Evolutionary conservation across 2,113 vertebrate species (phyloP), one percentile per base, ranked within the genome.

Genomic region (Hypomesus transpacificus): DNA sequence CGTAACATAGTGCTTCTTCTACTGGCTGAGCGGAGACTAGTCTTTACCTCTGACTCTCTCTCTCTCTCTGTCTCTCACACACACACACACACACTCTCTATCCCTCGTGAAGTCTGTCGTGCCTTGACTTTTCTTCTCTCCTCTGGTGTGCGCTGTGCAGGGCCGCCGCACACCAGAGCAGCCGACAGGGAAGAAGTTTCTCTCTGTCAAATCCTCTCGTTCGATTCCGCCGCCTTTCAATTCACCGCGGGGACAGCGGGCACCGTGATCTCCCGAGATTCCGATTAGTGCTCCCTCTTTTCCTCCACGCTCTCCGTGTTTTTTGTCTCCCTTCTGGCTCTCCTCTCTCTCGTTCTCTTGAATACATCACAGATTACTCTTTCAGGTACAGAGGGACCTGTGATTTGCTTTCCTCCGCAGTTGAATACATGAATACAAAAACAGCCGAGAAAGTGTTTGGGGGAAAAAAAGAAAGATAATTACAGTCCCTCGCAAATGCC

Each of bases 1-100:
- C 62, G 71, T 88, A 89, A 91, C 76, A 77, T 77, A 84, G 66
- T 72, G 73, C 79, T 85, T 85, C 82, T 82, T 63, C 20, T 14
- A 13, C 20, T 59, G 57, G 20, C 20, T 59, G 57, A 59, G 20
- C 9, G 21, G 4, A 21, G n/a, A 20, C 57, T 21, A 3, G 22
- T 66, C 54, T 64, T 59, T 59, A 70, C 60, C 63, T 62, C 63
- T 56, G 67, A 71, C 34, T 18, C 5, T 53, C 24, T 61, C 34
- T 61, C 9, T 28, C 67, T 21, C 66, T 26, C 24, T 61, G 28
- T 61, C 9, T 28, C 67, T 21, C 66, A 21, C 24, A 26, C 59
- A 14, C 24, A 8, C 59, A 21, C 28, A 4, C 61, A 18, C 4
- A 6, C 62, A 31, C 31, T 39, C 62, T n/a, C 62, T n/a, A 14